These are phyloP conservation scores for Mechanitis messenoides DNA, from an alignment of 2,888 invertebrate genomes.

Conservation along the genomic window DNA sequence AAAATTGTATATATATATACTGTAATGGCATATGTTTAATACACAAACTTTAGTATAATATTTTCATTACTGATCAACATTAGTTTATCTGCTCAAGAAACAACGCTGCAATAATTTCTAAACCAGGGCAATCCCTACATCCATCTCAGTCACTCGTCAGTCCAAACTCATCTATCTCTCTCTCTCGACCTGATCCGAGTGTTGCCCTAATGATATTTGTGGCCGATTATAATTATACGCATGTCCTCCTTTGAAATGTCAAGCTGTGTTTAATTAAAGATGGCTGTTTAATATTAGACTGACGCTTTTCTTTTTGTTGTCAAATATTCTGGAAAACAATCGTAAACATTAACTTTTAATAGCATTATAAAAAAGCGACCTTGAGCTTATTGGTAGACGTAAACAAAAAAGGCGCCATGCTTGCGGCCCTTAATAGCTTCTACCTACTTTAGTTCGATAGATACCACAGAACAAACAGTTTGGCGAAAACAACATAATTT, in stretches of 20 bases:
- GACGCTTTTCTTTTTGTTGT: slow-evolving; percentile 38
- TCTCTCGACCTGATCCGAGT: slow-evolving; percentile 56
- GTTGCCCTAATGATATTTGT: slow-evolving; percentile 76
- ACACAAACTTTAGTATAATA: slow-evolving; percentile 1
- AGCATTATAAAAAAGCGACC: slow-evolving; percentile 15
- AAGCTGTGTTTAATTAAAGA: slow-evolving; percentile 73
- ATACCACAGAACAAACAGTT: slow-evolving; percentile 57
- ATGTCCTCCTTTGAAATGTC: slow-evolving; percentile 75
- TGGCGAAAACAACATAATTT: slow-evolving; percentile 74
- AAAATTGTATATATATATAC: not conserved
- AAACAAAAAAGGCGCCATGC: slow-evolving; percentile 49
- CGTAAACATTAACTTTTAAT: no score
- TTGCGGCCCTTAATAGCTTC: slow-evolving; percentile 17
- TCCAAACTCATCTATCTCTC: slow-evolving; percentile 41
- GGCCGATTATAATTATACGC: slow-evolving; percentile 71
- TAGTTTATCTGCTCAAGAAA: slow-evolving; percentile 51
- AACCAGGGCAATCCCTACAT: slow-evolving; percentile 65
- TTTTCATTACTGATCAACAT: slow-evolving; percentile 10
- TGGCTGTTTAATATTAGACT: slow-evolving; percentile 58
- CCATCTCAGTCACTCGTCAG: slow-evolving; percentile 55
- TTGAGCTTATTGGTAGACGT: slow-evolving; percentile 37
- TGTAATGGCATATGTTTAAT: not conserved
- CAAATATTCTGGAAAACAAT: no score
- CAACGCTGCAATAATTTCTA: slow-evolving; percentile 63
- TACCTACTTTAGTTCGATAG: slow-evolving; percentile 30